These are phyloP conservation scores for Drosophila kepulauana DNA, from an alignment of 1,140 invertebrate species.

Conservation along the genomic window DNA sequence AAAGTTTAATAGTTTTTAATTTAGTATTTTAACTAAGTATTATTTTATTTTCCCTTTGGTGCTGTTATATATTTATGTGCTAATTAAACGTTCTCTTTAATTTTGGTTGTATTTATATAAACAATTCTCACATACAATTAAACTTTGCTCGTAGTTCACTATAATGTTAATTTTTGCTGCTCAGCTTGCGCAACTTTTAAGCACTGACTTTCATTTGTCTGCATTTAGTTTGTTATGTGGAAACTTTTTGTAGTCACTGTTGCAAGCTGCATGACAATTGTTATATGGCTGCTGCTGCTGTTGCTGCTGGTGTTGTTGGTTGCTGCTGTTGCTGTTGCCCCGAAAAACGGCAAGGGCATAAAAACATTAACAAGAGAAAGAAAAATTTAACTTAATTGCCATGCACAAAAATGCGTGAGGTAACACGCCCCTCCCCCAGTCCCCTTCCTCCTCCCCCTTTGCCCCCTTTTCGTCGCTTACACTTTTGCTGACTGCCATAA, in stretches of 20 bases:
- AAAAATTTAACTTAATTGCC: conserved; percentile 82
- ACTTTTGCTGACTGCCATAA: conserved; percentile 34
- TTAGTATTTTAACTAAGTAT: neutral
- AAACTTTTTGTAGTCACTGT: conserved; percentile 17
- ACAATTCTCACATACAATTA: no score
- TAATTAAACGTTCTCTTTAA: neutral
- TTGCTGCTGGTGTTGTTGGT: neutral
- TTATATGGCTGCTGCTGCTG: conserved; percentile 1
- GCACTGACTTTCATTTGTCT: conserved; percentile 9
- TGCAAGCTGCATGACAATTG: conserved; percentile 44
- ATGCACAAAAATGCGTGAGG: conserved; percentile 55
- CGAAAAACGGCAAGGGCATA: conserved; percentile 25
- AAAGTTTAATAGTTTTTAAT: no score
- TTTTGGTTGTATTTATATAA: neutral
- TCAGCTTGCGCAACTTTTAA: neutral
- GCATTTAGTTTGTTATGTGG: conserved; percentile 7
- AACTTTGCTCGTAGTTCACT: neutral
- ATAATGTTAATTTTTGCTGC: conserved; percentile 3
- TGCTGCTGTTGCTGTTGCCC: neutral
- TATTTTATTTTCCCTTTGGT: neutral
- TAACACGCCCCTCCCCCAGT: conserved; percentile 25
- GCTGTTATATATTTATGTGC: no score
- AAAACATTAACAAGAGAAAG: conserved; percentile 76
- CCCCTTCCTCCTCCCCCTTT: neutral
- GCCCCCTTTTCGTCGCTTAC: neutral